These are phyloP conservation scores for Drosophila falleni DNA, from an alignment of 2,888 invertebrate genomes.

Conservation along the genomic window DNA sequence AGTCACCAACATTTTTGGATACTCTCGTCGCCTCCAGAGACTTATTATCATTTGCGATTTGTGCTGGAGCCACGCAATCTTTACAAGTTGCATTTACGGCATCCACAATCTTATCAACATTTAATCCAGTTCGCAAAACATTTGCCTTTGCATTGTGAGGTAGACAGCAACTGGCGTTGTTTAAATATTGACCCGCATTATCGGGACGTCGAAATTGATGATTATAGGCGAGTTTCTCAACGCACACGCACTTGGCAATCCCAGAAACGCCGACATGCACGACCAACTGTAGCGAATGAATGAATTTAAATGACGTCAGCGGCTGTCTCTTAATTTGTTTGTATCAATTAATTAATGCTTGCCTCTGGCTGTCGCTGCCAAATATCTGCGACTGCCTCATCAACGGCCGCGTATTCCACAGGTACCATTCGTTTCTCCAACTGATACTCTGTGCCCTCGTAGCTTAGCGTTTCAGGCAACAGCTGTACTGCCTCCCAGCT, in stretches of 20 bases:
- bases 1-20: slow-evolving; percentile 86
- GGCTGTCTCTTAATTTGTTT: neutral
- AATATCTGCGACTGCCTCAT: slow-evolving; percentile 87
- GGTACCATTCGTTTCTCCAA: slow-evolving; percentile 87
- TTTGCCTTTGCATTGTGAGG: slow-evolving; percentile 61
- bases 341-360: slow-evolving; percentile 58
- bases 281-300: slow-evolving; percentile 73
- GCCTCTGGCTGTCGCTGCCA: slow-evolving; percentile 89
- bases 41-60: slow-evolving; percentile 24
- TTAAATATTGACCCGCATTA: slow-evolving; percentile 75
- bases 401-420: slow-evolving; percentile 89
- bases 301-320: slow-evolving; percentile 53
- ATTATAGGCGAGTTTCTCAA: slow-evolving; percentile 84
- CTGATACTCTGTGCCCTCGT: slow-evolving; percentile 85
- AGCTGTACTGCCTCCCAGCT: slow-evolving; percentile 92
- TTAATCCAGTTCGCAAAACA: slow-evolving; percentile 76
- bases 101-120: slow-evolving; percentile 86
- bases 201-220: slow-evolving; percentile 83
- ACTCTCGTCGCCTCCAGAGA: slow-evolving; percentile 42
- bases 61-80: slow-evolving; percentile 56
- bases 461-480: slow-evolving; percentile 84
- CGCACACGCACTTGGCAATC: slow-evolving; percentile 75
- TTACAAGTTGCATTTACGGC: slow-evolving; percentile 71
- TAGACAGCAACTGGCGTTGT: slow-evolving; percentile 64
- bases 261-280: slow-evolving; percentile 85